These are phyloP conservation scores for Sminthopsis crassicaudata DNA, from an alignment of 2,113 vertebrate genomes.

Conservation along the genomic window DNA sequence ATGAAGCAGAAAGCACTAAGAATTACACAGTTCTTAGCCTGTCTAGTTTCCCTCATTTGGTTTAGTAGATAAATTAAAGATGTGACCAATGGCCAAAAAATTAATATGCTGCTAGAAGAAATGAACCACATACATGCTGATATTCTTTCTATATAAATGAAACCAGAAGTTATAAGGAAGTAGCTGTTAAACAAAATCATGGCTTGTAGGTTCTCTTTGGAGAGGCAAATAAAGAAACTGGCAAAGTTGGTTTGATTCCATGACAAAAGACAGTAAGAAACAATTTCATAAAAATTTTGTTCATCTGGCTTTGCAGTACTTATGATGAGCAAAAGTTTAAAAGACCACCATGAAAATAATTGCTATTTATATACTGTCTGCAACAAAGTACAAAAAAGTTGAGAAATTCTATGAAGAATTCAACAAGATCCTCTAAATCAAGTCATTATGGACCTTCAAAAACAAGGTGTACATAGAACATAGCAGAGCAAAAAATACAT, in stretches of 20 bases:
- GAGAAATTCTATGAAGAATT: neutral
- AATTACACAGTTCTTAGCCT: neutral
- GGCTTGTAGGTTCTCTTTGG: neutral
- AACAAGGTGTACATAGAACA: neutral
- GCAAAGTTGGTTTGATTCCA: neutral
- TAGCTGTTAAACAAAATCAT: neutral
- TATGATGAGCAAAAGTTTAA: neutral
- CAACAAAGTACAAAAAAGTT: neutral
- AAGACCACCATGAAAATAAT: neutral
- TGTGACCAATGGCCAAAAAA: neutral
- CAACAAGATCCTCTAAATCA: neutral
- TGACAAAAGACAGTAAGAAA: neutral
- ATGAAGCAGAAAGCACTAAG: neutral
- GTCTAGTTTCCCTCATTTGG: too few relatives aligned
- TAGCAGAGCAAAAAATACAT: neutral
- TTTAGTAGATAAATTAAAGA: neutral
- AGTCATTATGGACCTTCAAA: neutral
- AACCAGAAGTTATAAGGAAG: neutral
- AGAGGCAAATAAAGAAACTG: neutral
- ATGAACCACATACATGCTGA: neutral
- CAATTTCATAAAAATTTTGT: neutral
- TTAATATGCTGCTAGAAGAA: neutral
- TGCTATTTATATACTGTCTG: neutral
- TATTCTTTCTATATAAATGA: neutral
- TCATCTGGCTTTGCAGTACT: neutral